Evolutionary conservation across 2,888 invertebrate genomes (phyloP).

Genomic region (Tinea pellionella): DNA sequence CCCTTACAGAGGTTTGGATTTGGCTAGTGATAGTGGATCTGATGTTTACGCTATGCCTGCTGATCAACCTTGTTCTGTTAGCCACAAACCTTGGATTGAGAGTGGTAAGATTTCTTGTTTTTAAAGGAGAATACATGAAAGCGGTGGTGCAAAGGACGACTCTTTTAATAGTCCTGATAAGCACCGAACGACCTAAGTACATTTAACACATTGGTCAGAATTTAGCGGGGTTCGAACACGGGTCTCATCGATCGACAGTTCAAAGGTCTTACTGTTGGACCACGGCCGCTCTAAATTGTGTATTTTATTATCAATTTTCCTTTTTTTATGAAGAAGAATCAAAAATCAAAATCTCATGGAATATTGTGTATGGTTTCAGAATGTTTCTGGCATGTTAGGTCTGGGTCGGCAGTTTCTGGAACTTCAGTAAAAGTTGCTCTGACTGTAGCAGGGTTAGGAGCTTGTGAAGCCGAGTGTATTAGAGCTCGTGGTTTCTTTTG

Average conservation of each 20-base stretch:
- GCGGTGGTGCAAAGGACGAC: no score
- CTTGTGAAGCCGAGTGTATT: slow-evolving; percentile 84
- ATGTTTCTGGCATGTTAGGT: slow-evolving; percentile 85
- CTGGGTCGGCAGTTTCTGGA: slow-evolving; percentile 75
- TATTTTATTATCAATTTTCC: no score
- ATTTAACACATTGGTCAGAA: no score
- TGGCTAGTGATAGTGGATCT: slow-evolving; percentile 81
- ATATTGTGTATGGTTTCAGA: slow-evolving; percentile 56
- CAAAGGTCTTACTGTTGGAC: no score
- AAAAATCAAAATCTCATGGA: no score
- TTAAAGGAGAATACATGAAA: no score
- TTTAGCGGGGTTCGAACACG: no score
- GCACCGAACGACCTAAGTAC: no score
- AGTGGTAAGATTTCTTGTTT: slow-evolving; percentile 40
- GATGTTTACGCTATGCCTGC: slow-evolving; percentile 83
- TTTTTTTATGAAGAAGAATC: no score
- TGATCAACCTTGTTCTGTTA: slow-evolving; percentile 44
- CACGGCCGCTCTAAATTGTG: no score
- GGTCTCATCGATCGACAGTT: no score
- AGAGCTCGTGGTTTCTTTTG: slow-evolving; percentile 80
- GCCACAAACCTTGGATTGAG: slow-evolving; percentile 63
- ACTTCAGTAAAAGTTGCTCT: slow-evolving; percentile 74
- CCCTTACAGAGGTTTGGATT: slow-evolving; percentile 75
- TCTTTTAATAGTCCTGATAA: no score
- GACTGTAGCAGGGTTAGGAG: slow-evolving; percentile 76